phyloP scores from a whole-genome alignment of 2,888 invertebrate species.

The Prenolepis imparis region DNA sequence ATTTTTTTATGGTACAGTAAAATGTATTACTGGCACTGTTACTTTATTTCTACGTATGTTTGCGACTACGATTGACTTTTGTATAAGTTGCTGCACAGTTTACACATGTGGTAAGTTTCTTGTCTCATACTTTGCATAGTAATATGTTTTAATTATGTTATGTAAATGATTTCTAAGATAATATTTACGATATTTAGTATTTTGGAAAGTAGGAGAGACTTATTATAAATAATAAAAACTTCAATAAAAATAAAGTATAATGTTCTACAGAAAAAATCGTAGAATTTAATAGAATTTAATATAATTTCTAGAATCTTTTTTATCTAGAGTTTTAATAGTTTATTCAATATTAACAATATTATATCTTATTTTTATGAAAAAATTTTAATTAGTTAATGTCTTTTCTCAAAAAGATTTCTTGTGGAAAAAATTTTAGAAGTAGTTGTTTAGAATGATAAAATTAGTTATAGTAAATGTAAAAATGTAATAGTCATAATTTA shows the following conservation, averaged over 20 bases:
- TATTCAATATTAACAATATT: neutral
- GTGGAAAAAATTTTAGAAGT: neutral
- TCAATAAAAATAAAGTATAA: constrained; percentile 12
- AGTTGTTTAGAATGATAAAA: neutral
- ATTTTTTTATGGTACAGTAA: neutral
- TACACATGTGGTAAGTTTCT: constrained; percentile 32
- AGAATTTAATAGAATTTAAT: neutral
- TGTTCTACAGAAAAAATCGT: neutral
- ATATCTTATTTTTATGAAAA: neutral
- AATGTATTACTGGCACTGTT: neutral
- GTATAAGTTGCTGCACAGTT: constrained; percentile 18
- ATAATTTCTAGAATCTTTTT: neutral
- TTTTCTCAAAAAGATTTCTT: neutral
- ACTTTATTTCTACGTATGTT: constrained; percentile 14
- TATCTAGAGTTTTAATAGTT: neutral
- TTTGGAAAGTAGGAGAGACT: neutral
- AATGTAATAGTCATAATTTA: constrained; percentile 2
- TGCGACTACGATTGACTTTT: neutral
- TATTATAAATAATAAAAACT: constrained; percentile 40
- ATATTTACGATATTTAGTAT: constrained; percentile 28
- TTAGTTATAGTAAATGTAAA: neutral
- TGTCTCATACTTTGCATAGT: constrained; percentile 36
- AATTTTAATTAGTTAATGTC: neutral
- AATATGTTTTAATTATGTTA: constrained; percentile 51
- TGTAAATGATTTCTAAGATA: constrained; percentile 40